These are phyloP conservation scores for Himalopsyche anomala DNA, from an alignment of 2,888 invertebrate genomes.

Conservation along the genomic window DNA sequence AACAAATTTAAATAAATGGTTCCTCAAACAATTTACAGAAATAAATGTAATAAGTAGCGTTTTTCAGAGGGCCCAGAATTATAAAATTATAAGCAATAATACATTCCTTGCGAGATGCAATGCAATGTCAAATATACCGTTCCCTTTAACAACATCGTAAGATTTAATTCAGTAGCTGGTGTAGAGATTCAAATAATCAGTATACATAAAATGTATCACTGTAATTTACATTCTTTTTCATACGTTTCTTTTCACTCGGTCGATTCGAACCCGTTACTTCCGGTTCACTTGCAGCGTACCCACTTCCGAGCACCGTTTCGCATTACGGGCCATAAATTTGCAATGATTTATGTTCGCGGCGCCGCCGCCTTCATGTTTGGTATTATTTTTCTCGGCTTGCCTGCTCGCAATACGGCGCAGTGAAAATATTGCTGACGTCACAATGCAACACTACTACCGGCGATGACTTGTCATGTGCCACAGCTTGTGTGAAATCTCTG, in stretches of 20 bases:
- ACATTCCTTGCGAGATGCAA: no score
- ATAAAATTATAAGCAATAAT: no score
- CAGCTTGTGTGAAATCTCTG: constrained; percentile 13
- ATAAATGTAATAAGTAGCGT: no score
- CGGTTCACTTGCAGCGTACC: constrained; percentile 26
- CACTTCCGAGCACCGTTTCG: constrained; percentile 38
- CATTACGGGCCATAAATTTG: constrained; percentile 49
- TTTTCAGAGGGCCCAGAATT: no score
- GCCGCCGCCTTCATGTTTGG: constrained; percentile 46
- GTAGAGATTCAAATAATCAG: no score
- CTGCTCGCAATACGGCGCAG: constrained; percentile 20
- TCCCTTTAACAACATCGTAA: no score
- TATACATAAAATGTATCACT: background rate
- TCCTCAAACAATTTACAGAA: no score
- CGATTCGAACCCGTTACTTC: constrained; percentile 20
- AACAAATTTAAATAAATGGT: no score
- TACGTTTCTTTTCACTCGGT: constrained; percentile 27
- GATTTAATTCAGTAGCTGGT: no score
- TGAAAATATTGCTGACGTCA: constrained; percentile 45
- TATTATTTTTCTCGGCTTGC: constrained; percentile 53
- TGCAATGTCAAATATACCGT: no score
- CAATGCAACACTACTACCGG: constrained; percentile 38
- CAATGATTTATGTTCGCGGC: constrained; percentile 54
- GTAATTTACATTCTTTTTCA: background rate
- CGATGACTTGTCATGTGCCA: constrained; percentile 8